Conservation (phyloP, 2,888 invertebrate genomes). For the Acanthosepion pharaonis region DNA sequence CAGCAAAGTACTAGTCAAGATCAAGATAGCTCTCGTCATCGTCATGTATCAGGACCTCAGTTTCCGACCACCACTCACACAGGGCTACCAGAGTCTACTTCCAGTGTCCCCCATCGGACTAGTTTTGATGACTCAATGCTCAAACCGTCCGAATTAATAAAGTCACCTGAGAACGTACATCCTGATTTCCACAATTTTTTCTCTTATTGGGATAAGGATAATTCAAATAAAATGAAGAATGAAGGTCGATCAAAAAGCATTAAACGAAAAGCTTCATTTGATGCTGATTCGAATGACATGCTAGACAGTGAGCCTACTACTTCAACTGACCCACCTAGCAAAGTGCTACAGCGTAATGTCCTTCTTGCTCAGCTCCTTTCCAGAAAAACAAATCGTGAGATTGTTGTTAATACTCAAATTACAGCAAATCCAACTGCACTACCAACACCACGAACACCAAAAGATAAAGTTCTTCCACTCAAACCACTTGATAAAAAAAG, state of each 20-base stretch:
- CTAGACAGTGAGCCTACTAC: slow-evolving; percentile 54
- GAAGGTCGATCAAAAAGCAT: slow-evolving; percentile 54
- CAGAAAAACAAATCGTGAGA: slow-evolving; percentile 63
- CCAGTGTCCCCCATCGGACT: slow-evolving; percentile 13
- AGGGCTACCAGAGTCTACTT: slow-evolving; percentile 2
- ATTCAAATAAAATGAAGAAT: slow-evolving; percentile 53
- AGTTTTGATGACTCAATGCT: slow-evolving; percentile 50
- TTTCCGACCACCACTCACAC: slow-evolving; percentile 63
- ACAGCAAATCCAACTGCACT: slow-evolving; percentile 63
- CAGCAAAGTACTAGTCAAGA: slow-evolving; percentile 70
- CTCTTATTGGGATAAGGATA: slow-evolving; percentile 60
- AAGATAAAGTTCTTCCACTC: slow-evolving; percentile 59
- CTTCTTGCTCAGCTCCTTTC: slow-evolving; percentile 70
- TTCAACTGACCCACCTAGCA: slow-evolving; percentile 54
- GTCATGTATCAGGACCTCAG: slow-evolving; percentile 68
- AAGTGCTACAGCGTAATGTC: slow-evolving; percentile 65
- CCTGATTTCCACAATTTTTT: slow-evolving; percentile 62
- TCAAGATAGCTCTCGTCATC: slow-evolving; percentile 60
- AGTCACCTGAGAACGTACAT: slow-evolving; percentile 45
- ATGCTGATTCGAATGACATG: slow-evolving; percentile 61
- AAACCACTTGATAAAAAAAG: slow-evolving; percentile 49
- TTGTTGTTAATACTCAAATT: slow-evolving; percentile 65
- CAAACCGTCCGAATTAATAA: slow-evolving; percentile 51
- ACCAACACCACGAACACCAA: slow-evolving; percentile 78
- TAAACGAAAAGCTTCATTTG: slow-evolving; percentile 62